Evolutionary conservation across 2,797 vertebrate species (phyloP), one percentile per base, ranked within the genome.

Genomic region (Mareca penelope): DNA sequence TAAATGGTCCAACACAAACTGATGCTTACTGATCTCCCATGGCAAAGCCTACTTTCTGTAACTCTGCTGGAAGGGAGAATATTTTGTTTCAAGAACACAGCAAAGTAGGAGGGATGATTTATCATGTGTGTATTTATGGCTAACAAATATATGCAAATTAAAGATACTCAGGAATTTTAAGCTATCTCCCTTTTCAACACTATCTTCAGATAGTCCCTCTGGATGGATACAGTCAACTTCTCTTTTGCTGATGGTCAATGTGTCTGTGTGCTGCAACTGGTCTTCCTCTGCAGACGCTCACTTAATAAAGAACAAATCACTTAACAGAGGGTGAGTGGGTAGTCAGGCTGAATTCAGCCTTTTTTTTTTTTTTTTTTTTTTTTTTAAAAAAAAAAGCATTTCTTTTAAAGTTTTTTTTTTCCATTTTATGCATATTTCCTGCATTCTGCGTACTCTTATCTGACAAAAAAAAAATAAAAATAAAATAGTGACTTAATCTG

Each of bases 311-410:
- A 91, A 28, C 42, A 16, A 88, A 88, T 93, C 69, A 59, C 35
- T 80, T 85, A 94, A 95, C 94, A 96, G 96, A 94, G 96, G 95
- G 95, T 96, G 96, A 96, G 95, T 96, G 94, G 95, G 94, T 76
- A 86, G 91, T 89, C 85, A 88, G 60, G 82, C 85, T 95, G 91
- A 94, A 95, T 78, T 75, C 85, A 94, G 89, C 53, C 91, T 67
- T 91, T 80, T 21, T 44, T 44, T 44, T 44, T 44, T n/a, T n/a
- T n/a, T n/a, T 67, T 91, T 80, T 21, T 44, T 44, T 44, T 46
- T 46, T 46, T 52, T 13, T 4, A 50, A 50, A 63, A 40, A 63
- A 56, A 61, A 70, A 22, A 19, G 8, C 12, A 23, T 12, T 48
- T 59, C 80, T 90, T 89, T 93, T 71, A 55, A 91, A 94, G 57